Evolutionary conservation across 1,140 invertebrate genomes (phyloP).

Genomic region (Euglossa dilemma): DNA sequence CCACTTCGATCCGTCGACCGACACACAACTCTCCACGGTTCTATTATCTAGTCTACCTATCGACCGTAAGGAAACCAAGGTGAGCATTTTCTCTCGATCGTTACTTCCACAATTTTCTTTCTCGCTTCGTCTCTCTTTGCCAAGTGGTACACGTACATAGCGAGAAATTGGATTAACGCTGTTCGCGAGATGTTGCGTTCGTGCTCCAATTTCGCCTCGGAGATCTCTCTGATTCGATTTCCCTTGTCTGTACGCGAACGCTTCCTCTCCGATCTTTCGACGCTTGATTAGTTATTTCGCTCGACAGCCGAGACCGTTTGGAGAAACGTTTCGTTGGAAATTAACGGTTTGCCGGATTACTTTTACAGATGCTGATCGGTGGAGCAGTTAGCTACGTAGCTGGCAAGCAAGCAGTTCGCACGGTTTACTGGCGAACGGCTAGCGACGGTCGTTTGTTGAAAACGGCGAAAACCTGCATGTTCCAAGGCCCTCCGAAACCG

Average conservation of each 20-base stretch:
- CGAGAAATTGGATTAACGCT: no score
- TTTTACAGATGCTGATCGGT: conserved; percentile 77
- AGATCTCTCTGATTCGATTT: no score
- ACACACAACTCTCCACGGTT: conserved; percentile 59
- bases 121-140: not conserved
- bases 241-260: no score
- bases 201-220: no score
- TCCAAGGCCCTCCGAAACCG: conserved; percentile 82
- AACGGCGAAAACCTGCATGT: conserved; percentile 85
- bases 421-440: conserved; percentile 86
- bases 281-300: no score
- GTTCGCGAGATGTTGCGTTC: no score
- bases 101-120: not conserved
- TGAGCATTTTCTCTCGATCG: conserved; percentile 15
- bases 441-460: conserved; percentile 83
- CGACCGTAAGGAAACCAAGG: conserved; percentile 45
- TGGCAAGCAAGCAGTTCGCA: conserved; percentile 87
- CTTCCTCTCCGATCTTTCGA: no score
- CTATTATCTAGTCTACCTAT: conserved; percentile 51
- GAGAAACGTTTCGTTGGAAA: no score
- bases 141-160: not conserved
- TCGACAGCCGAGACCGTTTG: no score
- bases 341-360: not conserved
- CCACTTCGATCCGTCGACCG: not conserved
- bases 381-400: conserved; percentile 87